Evolutionary conservation across 2,888 invertebrate species (phyloP).

Genomic region (Dryadula phaetusa): DNA sequence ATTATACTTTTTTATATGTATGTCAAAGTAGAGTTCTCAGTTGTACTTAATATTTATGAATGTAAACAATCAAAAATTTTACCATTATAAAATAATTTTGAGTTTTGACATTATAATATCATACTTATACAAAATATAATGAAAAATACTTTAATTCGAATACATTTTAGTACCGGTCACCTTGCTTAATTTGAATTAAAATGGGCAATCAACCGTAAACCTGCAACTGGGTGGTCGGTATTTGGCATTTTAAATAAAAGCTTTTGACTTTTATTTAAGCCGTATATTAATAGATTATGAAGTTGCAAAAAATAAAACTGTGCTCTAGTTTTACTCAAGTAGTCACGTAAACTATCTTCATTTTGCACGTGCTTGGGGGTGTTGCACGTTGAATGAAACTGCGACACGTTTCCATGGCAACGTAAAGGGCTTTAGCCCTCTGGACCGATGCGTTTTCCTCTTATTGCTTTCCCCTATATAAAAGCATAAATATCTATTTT

Average conservation of each 20-base stretch:
- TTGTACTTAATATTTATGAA: slow-evolving; percentile 35
- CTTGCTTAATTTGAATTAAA: slow-evolving; percentile 43
- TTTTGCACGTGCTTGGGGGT: slow-evolving; percentile 58
- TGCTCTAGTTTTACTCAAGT: slow-evolving; percentile 30
- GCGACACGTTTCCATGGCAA: slow-evolving; percentile 70
- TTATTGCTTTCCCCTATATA: slow-evolving; percentile 43
- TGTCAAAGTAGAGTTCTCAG: slow-evolving; percentile 16
- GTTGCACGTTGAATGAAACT: slow-evolving; percentile 66
- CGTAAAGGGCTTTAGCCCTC: slow-evolving; percentile 72
- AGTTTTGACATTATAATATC: neutral
- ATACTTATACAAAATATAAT: neutral
- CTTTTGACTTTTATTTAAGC: slow-evolving; percentile 20
- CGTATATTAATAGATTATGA: slow-evolving; percentile 8
- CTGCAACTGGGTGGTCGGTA: slow-evolving; percentile 39
- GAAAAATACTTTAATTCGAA: slow-evolving; percentile 1
- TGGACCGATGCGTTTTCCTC: slow-evolving; percentile 49
- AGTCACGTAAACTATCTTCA: slow-evolving; percentile 41
- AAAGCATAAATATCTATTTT: slow-evolving; percentile 6
- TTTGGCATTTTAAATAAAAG: slow-evolving; percentile 31
- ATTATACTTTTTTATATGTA: slow-evolving; percentile 25
- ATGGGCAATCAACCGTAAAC: slow-evolving; percentile 42
- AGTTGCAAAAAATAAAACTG: slow-evolving; percentile 20
- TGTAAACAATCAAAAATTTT: slow-evolving; percentile 41
- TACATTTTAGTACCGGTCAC: slow-evolving; percentile 36
- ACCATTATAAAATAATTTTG: neutral